Conservation (phyloP, 2,797 vertebrate genomes). For the Peromyscus melanophrys region DNA sequence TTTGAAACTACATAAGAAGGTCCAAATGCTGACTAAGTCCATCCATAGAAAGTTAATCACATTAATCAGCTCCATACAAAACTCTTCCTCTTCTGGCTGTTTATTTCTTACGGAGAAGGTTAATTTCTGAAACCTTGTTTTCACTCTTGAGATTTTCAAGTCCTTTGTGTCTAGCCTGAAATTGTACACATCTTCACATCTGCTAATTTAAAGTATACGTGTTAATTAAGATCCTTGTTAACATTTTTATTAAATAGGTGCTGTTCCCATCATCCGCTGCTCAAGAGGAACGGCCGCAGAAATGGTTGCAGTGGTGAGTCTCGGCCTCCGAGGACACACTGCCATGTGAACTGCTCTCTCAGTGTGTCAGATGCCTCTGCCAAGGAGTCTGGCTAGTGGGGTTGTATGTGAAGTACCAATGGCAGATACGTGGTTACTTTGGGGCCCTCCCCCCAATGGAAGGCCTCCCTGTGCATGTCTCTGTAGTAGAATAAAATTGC, state of each 20-base stretch:
- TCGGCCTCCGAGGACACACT: constrained; percentile 39
- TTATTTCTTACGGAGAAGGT: constrained; percentile 20
- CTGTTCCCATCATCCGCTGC: constrained; percentile 98
- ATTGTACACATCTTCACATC: not conserved
- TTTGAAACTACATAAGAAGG: not conserved
- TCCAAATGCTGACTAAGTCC: constrained; percentile 35
- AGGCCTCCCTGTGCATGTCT: not conserved
- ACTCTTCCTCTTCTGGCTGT: not conserved
- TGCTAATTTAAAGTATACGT: not conserved
- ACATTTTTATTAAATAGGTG: constrained; percentile 91
- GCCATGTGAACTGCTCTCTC: constrained; percentile 53
- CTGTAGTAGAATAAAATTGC: not conserved
- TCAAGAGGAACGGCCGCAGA: constrained; percentile 98
- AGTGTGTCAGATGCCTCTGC: constrained; percentile 32
- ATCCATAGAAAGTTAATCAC: not conserved
- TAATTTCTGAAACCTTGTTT: constrained; percentile 64
- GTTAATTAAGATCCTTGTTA: constrained; percentile 61
- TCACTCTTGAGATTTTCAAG: constrained; percentile 55
- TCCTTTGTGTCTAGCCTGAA: constrained; percentile 43
- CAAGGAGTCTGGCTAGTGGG: not conserved
- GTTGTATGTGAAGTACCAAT: constrained; percentile 10
- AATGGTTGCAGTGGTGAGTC: constrained; percentile 98
- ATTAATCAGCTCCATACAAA: not conserved
- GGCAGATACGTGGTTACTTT: constrained; percentile 30
- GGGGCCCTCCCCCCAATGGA: constrained; percentile 11